These are phyloP conservation scores for Chelmon rostratus DNA, from an alignment of 2,797 vertebrate genomes.

Conservation along the genomic window DNA sequence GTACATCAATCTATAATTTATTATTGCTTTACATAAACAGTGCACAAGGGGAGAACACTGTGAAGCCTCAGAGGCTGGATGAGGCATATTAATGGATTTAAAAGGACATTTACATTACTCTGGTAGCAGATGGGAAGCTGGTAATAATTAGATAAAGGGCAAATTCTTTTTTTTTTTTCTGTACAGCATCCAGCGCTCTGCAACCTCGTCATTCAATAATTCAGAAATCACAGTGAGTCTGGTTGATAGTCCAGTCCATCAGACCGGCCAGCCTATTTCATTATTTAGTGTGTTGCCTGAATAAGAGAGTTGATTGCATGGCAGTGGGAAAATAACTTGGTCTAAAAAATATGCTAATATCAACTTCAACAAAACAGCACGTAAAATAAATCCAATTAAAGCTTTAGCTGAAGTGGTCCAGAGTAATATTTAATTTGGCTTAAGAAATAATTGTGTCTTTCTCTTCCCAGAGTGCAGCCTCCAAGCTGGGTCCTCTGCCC, in stretches of 20 bases:
- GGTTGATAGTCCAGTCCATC: constrained; percentile 54
- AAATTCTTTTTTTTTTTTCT: constrained; percentile 18
- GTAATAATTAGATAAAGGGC: constrained; percentile 56
- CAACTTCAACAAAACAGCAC: constrained; percentile 31
- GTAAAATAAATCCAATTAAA: constrained; percentile 41
- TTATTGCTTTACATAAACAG: constrained; percentile 68
- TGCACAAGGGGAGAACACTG: constrained; percentile 38
- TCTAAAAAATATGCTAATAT: constrained; percentile 47
- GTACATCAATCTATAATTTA: constrained; percentile 72
- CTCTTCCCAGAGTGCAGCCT: constrained; percentile 85
- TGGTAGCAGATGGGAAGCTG: constrained; percentile 62
- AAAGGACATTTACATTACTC: constrained; percentile 61
- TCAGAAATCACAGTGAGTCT: constrained; percentile 60
- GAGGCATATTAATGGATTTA: constrained; percentile 67
- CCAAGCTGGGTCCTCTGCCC: constrained; percentile 95
- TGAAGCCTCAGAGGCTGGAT: constrained; percentile 34
- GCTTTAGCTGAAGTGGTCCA: not conserved
- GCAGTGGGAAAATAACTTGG: constrained; percentile 23
- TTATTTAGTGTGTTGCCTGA: constrained; percentile 69
- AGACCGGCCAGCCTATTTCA: constrained; percentile 43
- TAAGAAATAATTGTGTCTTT: constrained; percentile 19
- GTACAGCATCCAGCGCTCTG: constrained; percentile 34
- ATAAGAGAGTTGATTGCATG: constrained; percentile 46
- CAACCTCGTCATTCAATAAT: constrained; percentile 68
- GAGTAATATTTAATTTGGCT: constrained; percentile 32